A percentile compares a stretch with the other conserved stretches of the same genome.
These are phyloP conservation scores for Pachyseris speciosa DNA, from an alignment of 64 coral and sea anemone species.

Conservation along the genomic window DNA sequence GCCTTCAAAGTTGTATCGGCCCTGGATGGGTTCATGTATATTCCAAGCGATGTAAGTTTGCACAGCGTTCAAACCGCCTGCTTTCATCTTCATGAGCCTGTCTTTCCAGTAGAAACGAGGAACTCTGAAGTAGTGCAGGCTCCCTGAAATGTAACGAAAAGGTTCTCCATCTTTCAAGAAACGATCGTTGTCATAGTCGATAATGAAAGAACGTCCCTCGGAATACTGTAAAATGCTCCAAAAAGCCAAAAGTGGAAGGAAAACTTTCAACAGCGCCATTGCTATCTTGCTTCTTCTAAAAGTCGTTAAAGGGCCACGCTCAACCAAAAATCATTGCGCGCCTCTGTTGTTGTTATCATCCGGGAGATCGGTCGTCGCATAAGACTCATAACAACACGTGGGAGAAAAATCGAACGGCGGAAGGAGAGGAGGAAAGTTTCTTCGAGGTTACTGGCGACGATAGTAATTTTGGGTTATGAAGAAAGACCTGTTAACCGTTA, in stretches of 20 bases:
- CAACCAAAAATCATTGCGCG: too few species aligned
- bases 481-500: too few species aligned
- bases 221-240: not conserved
- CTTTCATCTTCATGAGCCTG: slow-evolving; percentile 84
- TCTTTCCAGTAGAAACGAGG: slow-evolving; percentile 83
- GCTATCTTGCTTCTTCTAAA: not conserved
- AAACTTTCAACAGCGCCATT: not conserved
- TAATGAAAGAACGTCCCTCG: slow-evolving; percentile 59
- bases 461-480: too few species aligned
- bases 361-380: too few species aligned
- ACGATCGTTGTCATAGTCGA: slow-evolving; percentile 76
- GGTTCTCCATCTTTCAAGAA: slow-evolving; percentile 91
- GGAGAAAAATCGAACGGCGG: too few species aligned
- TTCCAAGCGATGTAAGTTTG: slow-evolving; percentile 87
- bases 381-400: too few species aligned
- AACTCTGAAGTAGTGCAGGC: slow-evolving; percentile 76
- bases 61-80: slow-evolving; percentile 71
- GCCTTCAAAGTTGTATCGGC: slow-evolving; percentile 80
- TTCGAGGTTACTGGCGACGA: too few species aligned
- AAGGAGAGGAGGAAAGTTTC: too few species aligned
- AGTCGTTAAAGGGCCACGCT: too few species aligned
- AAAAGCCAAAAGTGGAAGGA: not conserved
- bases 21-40: slow-evolving; percentile 67
- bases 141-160: slow-evolving; percentile 85
- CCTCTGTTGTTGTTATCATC: too few species aligned